These are phyloP conservation scores for Endotricha flammealis DNA, from an alignment of 2,888 invertebrate species.

Conservation along the genomic window DNA sequence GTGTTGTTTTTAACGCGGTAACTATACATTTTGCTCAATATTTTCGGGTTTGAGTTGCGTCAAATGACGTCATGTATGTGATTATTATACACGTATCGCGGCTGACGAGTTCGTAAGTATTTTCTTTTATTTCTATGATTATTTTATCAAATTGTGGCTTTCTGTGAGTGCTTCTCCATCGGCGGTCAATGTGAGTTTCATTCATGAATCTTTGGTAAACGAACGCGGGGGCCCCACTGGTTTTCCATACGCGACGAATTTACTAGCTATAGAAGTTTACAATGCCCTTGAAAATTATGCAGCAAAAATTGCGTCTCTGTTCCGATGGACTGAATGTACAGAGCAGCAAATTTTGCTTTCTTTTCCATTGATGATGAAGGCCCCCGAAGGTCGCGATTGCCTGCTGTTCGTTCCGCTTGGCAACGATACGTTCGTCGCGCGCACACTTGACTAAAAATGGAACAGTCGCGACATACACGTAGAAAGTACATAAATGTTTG, in stretches of 20 bases:
- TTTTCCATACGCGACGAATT: slow-evolving; percentile 41
- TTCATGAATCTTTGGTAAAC: slow-evolving; percentile 58
- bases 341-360: slow-evolving; percentile 30
- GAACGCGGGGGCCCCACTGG: slow-evolving; percentile 28
- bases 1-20: slow-evolving; percentile 59
- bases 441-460: slow-evolving; percentile 64
- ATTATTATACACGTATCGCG: slow-evolving; percentile 74
- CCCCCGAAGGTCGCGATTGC: slow-evolving; percentile 29
- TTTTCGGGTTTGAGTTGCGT: slow-evolving; percentile 74
- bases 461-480: slow-evolving; percentile 58
- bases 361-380: slow-evolving; percentile 42
- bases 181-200: slow-evolving; percentile 50
- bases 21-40: slow-evolving; percentile 71
- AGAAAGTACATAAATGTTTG: slow-evolving; percentile 56
- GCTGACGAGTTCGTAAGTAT: slow-evolving; percentile 75
- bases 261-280: slow-evolving; percentile 31
- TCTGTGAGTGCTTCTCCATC: slow-evolving; percentile 41
- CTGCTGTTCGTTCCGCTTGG: slow-evolving; percentile 45
- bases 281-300: slow-evolving; percentile 79
- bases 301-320: slow-evolving; percentile 64
- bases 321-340: slow-evolving; percentile 39
- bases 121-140: slow-evolving; percentile 69
- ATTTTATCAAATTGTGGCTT: slow-evolving; percentile 47
- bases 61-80: slow-evolving; percentile 79
- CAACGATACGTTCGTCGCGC: slow-evolving; percentile 45